phyloP scores from a whole-genome alignment of 2,888 invertebrate species.

The Icerya purchasi region DNA sequence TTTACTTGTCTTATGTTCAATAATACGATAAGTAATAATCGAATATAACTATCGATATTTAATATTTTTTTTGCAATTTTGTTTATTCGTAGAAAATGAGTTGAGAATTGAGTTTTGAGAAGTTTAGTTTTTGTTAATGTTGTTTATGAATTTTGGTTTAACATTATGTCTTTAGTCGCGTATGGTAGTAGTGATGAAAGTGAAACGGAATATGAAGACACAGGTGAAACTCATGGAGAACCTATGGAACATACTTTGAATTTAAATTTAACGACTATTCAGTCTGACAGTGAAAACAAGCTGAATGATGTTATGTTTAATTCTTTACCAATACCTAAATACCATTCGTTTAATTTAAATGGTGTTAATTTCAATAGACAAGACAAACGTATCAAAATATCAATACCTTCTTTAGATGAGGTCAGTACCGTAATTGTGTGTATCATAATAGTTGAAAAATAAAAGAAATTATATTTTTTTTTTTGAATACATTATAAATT shows the following conservation, averaged over 20 bases:
- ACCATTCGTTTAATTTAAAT: neutral
- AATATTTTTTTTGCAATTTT: too few relatives aligned
- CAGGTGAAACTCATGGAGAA: neutral
- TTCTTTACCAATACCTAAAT: conserved; percentile 5
- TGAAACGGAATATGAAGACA: neutral
- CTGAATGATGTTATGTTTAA: neutral
- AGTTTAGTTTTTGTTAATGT: too few relatives aligned
- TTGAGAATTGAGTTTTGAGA: too few relatives aligned
- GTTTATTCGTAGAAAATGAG: too few relatives aligned
- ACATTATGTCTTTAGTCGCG: conserved; percentile 15
- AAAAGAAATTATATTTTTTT: too few relatives aligned
- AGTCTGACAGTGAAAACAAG: conserved; percentile 2
- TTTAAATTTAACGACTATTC: neutral
- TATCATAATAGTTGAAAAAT: too few relatives aligned
- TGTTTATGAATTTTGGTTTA: too few relatives aligned
- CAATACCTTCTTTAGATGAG: conserved; percentile 8
- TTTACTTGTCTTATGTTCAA: too few relatives aligned
- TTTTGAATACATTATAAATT: too few relatives aligned
- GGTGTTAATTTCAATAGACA: neutral
- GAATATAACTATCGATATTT: too few relatives aligned
- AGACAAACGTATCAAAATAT: conserved; percentile 7
- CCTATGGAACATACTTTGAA: neutral
- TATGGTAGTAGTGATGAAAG: conserved; percentile 15
- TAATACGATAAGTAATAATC: too few relatives aligned
- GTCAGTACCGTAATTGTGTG: too few relatives aligned